phyloP scores from a whole-genome alignment of 2,888 invertebrate species.

The Opisthograptis luteolata region DNA sequence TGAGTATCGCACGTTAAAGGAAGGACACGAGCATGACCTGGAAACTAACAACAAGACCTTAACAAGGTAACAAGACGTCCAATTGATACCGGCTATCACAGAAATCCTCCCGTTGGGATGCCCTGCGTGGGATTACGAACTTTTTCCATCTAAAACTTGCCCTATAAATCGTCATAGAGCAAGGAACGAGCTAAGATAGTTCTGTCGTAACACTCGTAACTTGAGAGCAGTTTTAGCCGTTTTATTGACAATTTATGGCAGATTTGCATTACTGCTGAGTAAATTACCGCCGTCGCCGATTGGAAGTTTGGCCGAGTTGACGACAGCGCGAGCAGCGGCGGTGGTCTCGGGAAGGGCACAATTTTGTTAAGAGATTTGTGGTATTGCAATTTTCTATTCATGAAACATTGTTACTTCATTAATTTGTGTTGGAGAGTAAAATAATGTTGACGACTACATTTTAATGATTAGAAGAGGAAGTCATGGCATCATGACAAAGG shows the following conservation, averaged over 20 bases:
- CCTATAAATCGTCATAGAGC: constrained; percentile 77
- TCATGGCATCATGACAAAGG: no score
- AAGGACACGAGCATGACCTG: background rate
- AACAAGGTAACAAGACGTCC: constrained; percentile 46
- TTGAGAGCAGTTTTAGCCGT: constrained; percentile 36
- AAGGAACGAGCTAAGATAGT: constrained; percentile 41
- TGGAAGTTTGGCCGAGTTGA: constrained; percentile 40
- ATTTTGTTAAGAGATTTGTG: constrained; percentile 9
- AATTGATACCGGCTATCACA: constrained; percentile 51
- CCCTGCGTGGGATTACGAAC: constrained; percentile 63
- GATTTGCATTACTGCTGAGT: constrained; percentile 73
- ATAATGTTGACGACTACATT: no score
- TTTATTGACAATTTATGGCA: constrained; percentile 77
- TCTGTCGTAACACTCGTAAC: constrained; percentile 48
- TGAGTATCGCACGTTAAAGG: background rate
- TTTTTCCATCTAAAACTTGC: constrained; percentile 81
- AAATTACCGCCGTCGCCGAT: constrained; percentile 52
- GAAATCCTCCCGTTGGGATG: constrained; percentile 49
- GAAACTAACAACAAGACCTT: constrained; percentile 13
- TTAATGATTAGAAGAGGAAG: no score
- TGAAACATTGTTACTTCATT: no score
- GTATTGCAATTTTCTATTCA: no score
- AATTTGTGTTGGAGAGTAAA: no score
- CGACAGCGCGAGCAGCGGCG: background rate
- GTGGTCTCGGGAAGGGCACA: constrained; percentile 11